Evolutionary conservation across 2,113 vertebrate species (phyloP), one percentile per base, ranked within the genome.

Genomic region (Pachypanchax playfairii): DNA sequence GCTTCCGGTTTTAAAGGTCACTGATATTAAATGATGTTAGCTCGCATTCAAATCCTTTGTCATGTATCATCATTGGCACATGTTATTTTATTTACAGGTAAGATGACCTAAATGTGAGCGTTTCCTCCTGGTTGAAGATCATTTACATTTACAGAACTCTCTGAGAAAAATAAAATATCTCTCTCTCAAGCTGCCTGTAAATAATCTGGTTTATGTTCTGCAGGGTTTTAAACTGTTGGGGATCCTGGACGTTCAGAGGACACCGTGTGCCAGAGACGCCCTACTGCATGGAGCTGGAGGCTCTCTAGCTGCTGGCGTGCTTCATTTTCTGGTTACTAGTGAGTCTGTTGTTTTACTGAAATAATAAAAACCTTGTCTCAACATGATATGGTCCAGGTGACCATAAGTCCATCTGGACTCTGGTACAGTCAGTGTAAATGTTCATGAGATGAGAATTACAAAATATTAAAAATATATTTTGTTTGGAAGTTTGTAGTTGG

Each of bases 311-410:
- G 55, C 54, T 2, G 85, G 85, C 6, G 64, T 89, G 53, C 56
- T 87, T 1, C 59, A 82, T 52, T 90, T 90, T 21, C 70, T 90
- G 41, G 33, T 47, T 38, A 88, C 88, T 0, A 90, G 88, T 90
- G 31, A 62, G 85, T 80, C 8, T 21, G 4, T 5, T 24, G 9
- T 9, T 4, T 9, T 11, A 3, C 18, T n/a, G n/a, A n/a, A n/a
- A n/a, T n/a, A n/a, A n/a, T n/a, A n/a, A n/a, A n/a, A n/a, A n/a
- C n/a, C 22, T 44, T 44, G 17, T 21, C 18, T 8, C 2, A 8
- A 20, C 14, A 8, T 4, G 26, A 17, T 14, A 36, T 13, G 17
- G 47, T 8, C 10, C 7, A 4, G 12, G 17, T 28, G 5, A 29
- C 18, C 12, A 6, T 24, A n/a, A n/a, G n/a, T n/a, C n/a, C 42